Percentiles rank a stretch among this genome's conserved stretches.
These are phyloP conservation scores for Sminthopsis crassicaudata DNA, from an alignment of 2,113 vertebrate genomes.

Conservation along the genomic window DNA sequence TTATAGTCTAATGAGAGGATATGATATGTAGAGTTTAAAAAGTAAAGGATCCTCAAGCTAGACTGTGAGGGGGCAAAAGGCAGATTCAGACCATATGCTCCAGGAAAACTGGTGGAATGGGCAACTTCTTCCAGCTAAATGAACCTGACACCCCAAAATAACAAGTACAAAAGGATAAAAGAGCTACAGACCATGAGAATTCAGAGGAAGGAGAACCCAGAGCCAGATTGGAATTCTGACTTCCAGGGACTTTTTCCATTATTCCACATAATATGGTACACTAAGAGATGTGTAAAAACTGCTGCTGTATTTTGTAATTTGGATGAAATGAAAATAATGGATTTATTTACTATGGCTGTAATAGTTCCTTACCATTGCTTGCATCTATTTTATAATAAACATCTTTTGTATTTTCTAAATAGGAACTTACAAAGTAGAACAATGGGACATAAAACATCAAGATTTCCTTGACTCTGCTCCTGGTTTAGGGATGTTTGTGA, in stretches of 20 bases:
- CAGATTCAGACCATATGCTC: not conserved
- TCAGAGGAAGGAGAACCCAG: not conserved
- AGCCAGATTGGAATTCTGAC: not conserved
- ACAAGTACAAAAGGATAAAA: not conserved
- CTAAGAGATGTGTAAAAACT: not conserved
- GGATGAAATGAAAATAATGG: not conserved
- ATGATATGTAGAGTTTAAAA: not conserved
- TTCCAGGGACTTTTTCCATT: not conserved
- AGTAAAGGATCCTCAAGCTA: not conserved
- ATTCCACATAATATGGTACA: fast-evolving
- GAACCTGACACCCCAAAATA: not conserved
- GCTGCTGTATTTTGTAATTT: not conserved
- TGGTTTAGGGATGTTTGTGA: constrained; percentile 91
- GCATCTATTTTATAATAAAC: constrained; percentile 24
- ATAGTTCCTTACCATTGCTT: not conserved
- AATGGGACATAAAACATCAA: constrained; percentile 84
- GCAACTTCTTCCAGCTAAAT: not conserved
- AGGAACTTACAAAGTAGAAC: constrained; percentile 91
- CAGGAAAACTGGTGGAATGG: not conserved
- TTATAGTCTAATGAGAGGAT: not conserved
- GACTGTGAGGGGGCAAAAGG: not conserved
- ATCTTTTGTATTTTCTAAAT: constrained; percentile 60
- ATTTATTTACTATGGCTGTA: not conserved
- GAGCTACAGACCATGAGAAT: not conserved
- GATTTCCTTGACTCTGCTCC: constrained; percentile 85